Base-by-base conservation (phyloP, 1,140 invertebrate genomes). In the Neotoxoptera formosana region DNA sequence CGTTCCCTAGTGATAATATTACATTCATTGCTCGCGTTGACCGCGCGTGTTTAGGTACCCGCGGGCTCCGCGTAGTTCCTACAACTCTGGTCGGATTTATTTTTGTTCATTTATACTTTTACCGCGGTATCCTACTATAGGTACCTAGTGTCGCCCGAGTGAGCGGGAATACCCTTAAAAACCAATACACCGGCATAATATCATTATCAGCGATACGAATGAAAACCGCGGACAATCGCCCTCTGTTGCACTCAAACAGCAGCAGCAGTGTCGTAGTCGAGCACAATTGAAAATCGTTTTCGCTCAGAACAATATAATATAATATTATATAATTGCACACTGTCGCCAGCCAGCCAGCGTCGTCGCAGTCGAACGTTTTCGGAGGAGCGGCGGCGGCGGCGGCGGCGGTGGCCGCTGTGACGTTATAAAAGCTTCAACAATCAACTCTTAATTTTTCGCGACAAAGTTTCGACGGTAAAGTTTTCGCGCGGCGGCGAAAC, bases 361-460 rank as follows among this genome's bases (percentile, higher is more conserved):
- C n/a, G n/a, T n/a, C n/a, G 36, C 0, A 21, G 83, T 87, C 45
- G 3, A 87, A 87, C 30, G 30, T 47, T n/a, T 30, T 45, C 25
- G 21, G 36, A 25, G 34, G n/a, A n/a, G n/a, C n/a, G n/a, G n/a
- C n/a, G n/a, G n/a, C n/a, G n/a, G n/a, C n/a, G n/a, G n/a, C n/a
- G n/a, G n/a, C n/a, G n/a, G 21, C 8, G 21, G 9, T 1, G 3
- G 41, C 9, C 9, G 3, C 23, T 36, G 9, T 84, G 21, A 84
- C 23, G 45, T 84, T 84, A n/a, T n/a, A 84, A 84, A 84, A 84
- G 41, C 83, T 84, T 41, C 45, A 84, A 84, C 83, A 84, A 84
- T 84, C 36, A 25, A 45, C 83, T 84, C 34, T 84, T 84, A 84
- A 84, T 84, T 84, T 83, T 84, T 84, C 83, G 6, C 23, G 83